These are phyloP conservation scores for Agrotis segetum DNA, from an alignment of 2,888 invertebrate genomes.

Conservation along the genomic window DNA sequence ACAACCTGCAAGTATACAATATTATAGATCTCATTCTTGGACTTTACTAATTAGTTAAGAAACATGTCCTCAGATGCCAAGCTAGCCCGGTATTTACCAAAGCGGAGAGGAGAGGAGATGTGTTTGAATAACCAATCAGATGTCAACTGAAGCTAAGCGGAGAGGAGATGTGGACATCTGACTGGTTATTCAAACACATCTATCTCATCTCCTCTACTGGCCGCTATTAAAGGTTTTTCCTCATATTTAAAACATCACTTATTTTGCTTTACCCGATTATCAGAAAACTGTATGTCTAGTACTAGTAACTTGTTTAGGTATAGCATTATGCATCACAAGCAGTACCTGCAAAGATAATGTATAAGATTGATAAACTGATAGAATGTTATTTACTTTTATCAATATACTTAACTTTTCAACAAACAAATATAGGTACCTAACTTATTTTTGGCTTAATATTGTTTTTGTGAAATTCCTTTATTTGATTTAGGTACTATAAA, in stretches of 20 bases:
- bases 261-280: background rate
- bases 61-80: background rate
- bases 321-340: background rate
- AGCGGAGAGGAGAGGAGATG: no score
- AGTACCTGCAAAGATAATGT: slow-evolving; percentile 12
- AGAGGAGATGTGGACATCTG: no score
- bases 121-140: no score
- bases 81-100: no score
- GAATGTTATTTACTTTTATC: background rate
- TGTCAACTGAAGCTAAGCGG: no score
- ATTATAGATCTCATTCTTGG: slow-evolving; percentile 1
- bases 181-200: no score
- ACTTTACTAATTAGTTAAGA: background rate
- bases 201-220: no score
- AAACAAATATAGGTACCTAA: background rate
- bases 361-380: slow-evolving; percentile 16
- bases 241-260: no score
- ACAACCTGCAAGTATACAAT: background rate
- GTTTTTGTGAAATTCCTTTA: background rate
- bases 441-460: no score
- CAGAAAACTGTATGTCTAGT: background rate
- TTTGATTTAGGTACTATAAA: no score
- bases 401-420: background rate
- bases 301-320: background rate
- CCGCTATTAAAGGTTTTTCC: background rate